Evolutionary conservation across 2,797 vertebrate genomes (phyloP).

Genomic region (Heterohyrax brucei): DNA sequence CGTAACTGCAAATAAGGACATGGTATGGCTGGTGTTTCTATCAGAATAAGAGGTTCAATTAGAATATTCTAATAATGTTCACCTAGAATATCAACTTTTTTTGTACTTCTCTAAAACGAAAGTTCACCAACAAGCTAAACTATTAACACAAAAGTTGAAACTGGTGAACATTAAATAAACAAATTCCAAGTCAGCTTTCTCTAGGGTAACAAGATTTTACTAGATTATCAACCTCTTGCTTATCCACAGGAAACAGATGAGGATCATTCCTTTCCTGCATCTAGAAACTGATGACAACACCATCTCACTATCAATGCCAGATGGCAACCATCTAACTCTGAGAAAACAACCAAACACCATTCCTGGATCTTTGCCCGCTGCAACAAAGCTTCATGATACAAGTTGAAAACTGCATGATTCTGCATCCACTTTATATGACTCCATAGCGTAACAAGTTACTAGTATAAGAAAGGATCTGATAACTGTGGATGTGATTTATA

Average conservation of each 20-base stretch:
- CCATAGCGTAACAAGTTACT: constrained; percentile 61
- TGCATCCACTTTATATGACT: constrained; percentile 87
- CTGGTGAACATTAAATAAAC: constrained; percentile 83
- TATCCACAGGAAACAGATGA: constrained; percentile 99
- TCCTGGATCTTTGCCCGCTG: constrained; percentile 95
- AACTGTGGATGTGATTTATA: constrained; percentile 26
- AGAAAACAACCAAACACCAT: constrained; percentile 95
- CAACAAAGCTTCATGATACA: constrained; percentile 92
- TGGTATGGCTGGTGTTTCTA: neutral
- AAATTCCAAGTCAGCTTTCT: constrained; percentile 89
- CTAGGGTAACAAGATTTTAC: constrained; percentile 93
- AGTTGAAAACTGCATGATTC: constrained; percentile 92
- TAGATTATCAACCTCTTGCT: constrained; percentile 94
- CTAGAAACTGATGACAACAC: constrained; percentile 97
- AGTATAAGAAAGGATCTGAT: constrained; percentile 17
- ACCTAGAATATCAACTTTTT: neutral
- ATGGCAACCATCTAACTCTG: constrained; percentile 95
- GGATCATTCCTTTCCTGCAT: constrained; percentile 98
- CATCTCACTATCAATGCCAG: constrained; percentile 95
- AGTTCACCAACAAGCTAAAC: constrained; percentile 69
- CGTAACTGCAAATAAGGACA: constrained; percentile 21
- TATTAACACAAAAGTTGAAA: constrained; percentile 82
- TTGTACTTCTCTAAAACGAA: constrained; percentile 67
- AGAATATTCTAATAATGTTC: constrained; percentile 13
- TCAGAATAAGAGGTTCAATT: constrained; percentile 23